Percentiles rank a stretch among this genome's conserved stretches.
Conservation (phyloP, 2,113 vertebrate species). For the Coptodon rendalli region DNA sequence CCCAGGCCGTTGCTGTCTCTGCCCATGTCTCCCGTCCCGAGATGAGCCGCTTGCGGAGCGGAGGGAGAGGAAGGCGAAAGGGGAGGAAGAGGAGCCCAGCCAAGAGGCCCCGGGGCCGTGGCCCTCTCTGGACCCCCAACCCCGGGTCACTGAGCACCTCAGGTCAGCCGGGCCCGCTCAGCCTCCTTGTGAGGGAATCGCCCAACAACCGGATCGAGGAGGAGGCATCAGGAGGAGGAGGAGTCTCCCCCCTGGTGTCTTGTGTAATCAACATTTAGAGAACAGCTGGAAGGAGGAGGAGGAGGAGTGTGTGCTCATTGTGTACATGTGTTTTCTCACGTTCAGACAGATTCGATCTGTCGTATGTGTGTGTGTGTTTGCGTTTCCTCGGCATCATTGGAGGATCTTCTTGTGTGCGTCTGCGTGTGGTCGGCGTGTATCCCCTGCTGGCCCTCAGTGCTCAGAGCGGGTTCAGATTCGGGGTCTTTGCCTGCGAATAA, state of each 20-base stretch:
- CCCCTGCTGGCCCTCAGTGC: slow-evolving; percentile 29
- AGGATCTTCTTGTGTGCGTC: background rate
- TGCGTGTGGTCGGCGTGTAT: slow-evolving; percentile 27
- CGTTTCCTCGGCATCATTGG: background rate
- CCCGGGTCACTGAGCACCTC: slow-evolving; percentile 55
- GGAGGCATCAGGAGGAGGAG: background rate
- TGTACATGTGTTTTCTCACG: slow-evolving; percentile 8
- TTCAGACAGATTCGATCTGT: slow-evolving; percentile 9
- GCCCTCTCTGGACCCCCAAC: slow-evolving; percentile 49
- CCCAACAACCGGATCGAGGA: slow-evolving; percentile 14
- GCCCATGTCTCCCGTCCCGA: slow-evolving; percentile 45
- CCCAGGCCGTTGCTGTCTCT: slow-evolving; percentile 56
- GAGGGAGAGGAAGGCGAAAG: background rate
- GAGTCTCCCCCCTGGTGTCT: slow-evolving; percentile 43
- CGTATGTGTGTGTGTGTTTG: background rate
- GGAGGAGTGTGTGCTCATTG: background rate
- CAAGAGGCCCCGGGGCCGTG: slow-evolving; percentile 48
- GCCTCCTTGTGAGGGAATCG: slow-evolving; percentile 39
- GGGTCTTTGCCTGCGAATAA: slow-evolving; percentile 46
- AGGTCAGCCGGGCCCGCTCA: slow-evolving; percentile 46
- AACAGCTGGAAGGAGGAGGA: slow-evolving; percentile 55
- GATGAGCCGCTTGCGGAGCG: slow-evolving; percentile 23
- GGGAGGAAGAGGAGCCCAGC: slow-evolving; percentile 17
- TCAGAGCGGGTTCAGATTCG: slow-evolving; percentile 41
- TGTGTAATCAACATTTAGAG: slow-evolving; percentile 68